These are phyloP conservation scores for Bombus fervidus DNA, from an alignment of 1,140 invertebrate species.

Conservation along the genomic window DNA sequence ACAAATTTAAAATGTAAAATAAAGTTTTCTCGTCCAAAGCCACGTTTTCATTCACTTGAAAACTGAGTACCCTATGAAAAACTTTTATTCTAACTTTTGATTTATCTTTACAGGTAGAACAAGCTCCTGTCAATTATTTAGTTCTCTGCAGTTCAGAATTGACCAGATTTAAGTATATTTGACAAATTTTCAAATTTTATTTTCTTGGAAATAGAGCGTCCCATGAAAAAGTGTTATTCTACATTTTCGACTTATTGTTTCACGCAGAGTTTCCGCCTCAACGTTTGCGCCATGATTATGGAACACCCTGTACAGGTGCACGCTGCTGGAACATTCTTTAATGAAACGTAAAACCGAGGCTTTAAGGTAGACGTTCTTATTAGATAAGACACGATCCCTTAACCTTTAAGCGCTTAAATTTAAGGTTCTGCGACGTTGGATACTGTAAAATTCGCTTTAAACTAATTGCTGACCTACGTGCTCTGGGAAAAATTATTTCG, in stretches of 20 bases:
- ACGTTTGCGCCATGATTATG: not conserved
- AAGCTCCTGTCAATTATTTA: too few species aligned
- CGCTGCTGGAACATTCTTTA: not conserved
- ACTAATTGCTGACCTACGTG: not conserved
- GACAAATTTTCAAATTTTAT: too few species aligned
- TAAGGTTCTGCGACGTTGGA: not conserved
- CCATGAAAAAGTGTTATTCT: too few species aligned
- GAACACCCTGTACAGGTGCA: not conserved
- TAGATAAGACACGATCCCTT: not conserved
- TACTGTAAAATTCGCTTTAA: not conserved
- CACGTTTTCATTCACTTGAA: too few species aligned
- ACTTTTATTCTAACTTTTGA: too few species aligned
- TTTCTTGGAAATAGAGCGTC: too few species aligned
- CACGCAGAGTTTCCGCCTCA: not conserved
- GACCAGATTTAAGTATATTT: too few species aligned
- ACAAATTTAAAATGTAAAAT: not conserved
- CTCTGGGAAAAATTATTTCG: not conserved
- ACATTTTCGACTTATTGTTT: not conserved
- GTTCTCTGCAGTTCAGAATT: too few species aligned
- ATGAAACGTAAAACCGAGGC: not conserved
- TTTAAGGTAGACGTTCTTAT: not conserved
- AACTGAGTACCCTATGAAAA: too few species aligned
- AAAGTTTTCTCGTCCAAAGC: too few species aligned
- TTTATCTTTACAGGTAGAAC: too few species aligned
- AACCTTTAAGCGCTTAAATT: not conserved